Evolutionary conservation across 2,888 invertebrate species (phyloP).

Genomic region (Nematopogon swammerdamellus): DNA sequence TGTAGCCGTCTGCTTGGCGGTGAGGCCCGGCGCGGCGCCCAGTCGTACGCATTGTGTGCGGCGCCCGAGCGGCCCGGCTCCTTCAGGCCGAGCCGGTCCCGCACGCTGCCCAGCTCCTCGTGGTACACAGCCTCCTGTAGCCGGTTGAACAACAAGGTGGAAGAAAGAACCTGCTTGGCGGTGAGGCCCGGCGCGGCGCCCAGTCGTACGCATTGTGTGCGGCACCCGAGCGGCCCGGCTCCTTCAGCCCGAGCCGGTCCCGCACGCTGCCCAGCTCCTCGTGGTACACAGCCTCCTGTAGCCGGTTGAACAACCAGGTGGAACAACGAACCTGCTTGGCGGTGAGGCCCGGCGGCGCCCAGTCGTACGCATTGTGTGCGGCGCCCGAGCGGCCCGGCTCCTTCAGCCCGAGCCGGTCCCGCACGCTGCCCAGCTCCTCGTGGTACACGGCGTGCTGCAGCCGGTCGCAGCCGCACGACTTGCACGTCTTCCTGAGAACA

Average conservation of each 20-base stretch:
- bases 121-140: conserved; percentile 89
- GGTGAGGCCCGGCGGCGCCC: conserved; percentile 74
- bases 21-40: too few relatives aligned
- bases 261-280: conserved; percentile 79
- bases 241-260: conserved; percentile 67
- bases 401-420: conserved; percentile 68
- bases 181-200: too few relatives aligned
- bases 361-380: conserved; percentile 51
- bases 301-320: conserved; percentile 61
- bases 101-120: conserved; percentile 76
- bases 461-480: conserved; percentile 87
- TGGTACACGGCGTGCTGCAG: conserved; percentile 89
- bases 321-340: conserved; percentile 52
- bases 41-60: too few relatives aligned
- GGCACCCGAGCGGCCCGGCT: conserved; percentile 26
- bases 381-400: conserved; percentile 33
- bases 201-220: too few relatives aligned
- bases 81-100: conserved; percentile 68
- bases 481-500: conserved; percentile 84
- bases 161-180: conserved; percentile 22
- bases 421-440: conserved; percentile 78
- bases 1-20: too few relatives aligned
- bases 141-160: conserved; percentile 56
- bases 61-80: conserved; percentile 31
- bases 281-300: conserved; percentile 86